Evolutionary conservation across 2,888 invertebrate species (phyloP).

Genomic region (Perizoma affinitatum): DNA sequence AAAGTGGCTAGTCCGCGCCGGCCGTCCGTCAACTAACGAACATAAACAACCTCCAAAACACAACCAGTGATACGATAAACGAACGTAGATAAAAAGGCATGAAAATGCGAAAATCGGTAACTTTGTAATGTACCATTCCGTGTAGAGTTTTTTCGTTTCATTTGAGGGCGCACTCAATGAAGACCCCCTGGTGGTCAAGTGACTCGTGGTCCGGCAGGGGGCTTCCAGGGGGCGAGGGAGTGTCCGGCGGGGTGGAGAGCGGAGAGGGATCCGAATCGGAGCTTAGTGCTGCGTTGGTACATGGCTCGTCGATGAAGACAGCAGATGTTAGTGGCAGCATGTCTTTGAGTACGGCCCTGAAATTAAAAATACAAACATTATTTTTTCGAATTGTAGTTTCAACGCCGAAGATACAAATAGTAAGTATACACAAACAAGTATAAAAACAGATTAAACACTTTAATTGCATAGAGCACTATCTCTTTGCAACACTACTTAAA

Average conservation of each 20-base stretch:
- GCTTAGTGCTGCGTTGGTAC: constrained; percentile 26
- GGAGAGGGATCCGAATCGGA: constrained; percentile 31
- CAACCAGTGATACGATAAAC: no score
- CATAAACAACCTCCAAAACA: no score
- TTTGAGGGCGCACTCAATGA: constrained; percentile 81
- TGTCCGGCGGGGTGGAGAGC: constrained; percentile 25
- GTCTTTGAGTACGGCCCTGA: constrained; percentile 84
- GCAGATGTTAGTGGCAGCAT: constrained; percentile 84
- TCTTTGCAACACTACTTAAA: no score
- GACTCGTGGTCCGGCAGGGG: constrained; percentile 34
- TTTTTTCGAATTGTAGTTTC: no score
- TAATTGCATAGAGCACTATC: no score
- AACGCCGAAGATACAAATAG: not conserved
- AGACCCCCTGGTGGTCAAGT: constrained; percentile 49
- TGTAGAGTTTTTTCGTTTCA: constrained; percentile 49
- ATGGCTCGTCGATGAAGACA: constrained; percentile 61
- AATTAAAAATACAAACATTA: not conserved
- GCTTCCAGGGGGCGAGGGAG: constrained; percentile 28
- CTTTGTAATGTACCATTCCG: constrained; percentile 9
- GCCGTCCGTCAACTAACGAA: no score
- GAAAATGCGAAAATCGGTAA: constrained; percentile 4
- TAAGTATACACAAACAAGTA: no score
- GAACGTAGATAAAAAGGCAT: no score
- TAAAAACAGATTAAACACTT: no score
- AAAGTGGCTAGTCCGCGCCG: no score